Evolutionary conservation across 1,140 invertebrate genomes (phyloP), one percentile per base, ranked within the genome.

Genomic region (Camponotus vicinus): DNA sequence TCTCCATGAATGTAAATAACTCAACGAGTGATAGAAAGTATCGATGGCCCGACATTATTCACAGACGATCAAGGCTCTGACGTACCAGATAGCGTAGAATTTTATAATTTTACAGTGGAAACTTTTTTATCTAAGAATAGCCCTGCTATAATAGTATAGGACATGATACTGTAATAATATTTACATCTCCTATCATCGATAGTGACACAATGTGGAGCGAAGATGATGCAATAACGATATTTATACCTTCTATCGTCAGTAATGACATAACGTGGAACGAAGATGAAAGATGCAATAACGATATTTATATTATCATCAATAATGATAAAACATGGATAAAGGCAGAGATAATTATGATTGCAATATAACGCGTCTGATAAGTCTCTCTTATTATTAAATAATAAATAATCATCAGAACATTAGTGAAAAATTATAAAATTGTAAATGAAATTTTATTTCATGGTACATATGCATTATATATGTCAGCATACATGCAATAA

Each of bases 401-500:
- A 27, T 57, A 69, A 13, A 45, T 32, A 18, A 80, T 69, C 32
- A 3, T 27, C 32, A 15, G 37, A 40, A 69, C 15, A 18, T 57
- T 5, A 55, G 8, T 9, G 5, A 11, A 2, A 32, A 57, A 32
- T n/a, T 27, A 70, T 37, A 13, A 42, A 32, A 40, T 18, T 18
- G 45, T 69, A 80, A 40, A 64, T 37, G 8, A 78, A 2, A 78
- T 57, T 77, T 9, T n/a, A 42, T 32, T 32, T 70, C 9, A 37
- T 4, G 27, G n/a, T 0, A n/a, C 59, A 40, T 59, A n/a, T 3
- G 5, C 13, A 32, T 42, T 6, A 64, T 15, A 64, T 64, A 7
- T 27, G 5, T 27, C 13, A 15, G 37, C 3, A 40, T 11, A 11
- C 15, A 32, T 32, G 15, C n/a, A 7, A 64, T 45, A 64, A 49